Conservation (phyloP, 2,113 vertebrate genomes). For the Eulemur macaco region DNA sequence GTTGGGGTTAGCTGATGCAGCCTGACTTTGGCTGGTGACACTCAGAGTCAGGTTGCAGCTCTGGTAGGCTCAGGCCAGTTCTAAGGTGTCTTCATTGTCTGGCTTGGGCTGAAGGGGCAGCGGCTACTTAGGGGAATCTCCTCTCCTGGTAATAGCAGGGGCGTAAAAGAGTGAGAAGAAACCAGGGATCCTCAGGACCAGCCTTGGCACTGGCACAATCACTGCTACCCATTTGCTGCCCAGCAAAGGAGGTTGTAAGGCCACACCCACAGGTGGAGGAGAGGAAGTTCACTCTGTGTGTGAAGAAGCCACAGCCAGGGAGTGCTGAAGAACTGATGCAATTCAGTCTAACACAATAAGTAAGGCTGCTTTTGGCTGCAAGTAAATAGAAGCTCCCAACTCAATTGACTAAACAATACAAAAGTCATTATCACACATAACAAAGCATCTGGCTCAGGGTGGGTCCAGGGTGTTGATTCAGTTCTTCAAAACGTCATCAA, state of each 20-base stretch:
- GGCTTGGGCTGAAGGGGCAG: background rate
- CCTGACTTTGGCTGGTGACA: background rate
- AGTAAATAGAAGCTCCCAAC: background rate
- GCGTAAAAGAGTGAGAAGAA: background rate
- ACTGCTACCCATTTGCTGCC: background rate
- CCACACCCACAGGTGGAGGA: background rate
- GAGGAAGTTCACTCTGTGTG: background rate
- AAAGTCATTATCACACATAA: background rate
- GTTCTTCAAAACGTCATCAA: background rate
- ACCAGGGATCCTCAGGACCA: background rate
- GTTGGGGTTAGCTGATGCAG: background rate
- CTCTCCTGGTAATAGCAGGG: background rate
- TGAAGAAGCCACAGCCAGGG: background rate
- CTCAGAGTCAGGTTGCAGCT: background rate
- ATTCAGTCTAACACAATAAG: background rate
- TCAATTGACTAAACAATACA: background rate
- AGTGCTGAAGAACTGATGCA: background rate
- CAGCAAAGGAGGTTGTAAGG: background rate
- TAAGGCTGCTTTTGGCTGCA: background rate
- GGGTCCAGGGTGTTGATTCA: background rate
- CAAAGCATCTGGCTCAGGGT: background rate
- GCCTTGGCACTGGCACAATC: background rate
- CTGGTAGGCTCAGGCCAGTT: background rate
- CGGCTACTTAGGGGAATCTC: background rate
- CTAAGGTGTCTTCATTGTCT: background rate